Percentiles rank a stretch among this genome's conserved stretches.
phyloP scores from a whole-genome alignment of 2,113 vertebrate genomes.

The Merops nubicus region DNA sequence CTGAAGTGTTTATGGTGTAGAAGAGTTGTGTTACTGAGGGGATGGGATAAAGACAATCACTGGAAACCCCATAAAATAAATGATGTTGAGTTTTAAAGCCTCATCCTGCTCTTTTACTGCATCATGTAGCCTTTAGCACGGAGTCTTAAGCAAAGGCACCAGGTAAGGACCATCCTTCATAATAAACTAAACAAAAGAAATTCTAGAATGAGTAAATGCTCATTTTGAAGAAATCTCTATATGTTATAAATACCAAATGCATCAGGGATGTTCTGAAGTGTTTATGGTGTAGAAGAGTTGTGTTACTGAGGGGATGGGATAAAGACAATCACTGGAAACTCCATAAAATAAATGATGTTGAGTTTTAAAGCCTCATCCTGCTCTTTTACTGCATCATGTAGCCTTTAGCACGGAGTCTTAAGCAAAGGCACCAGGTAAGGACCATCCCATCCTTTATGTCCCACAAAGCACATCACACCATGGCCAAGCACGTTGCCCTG shows the following conservation, averaged over 20 bases:
- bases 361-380: background rate
- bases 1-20: background rate
- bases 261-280: background rate
- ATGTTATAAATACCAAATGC: background rate
- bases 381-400: background rate
- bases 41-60: background rate
- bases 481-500: background rate
- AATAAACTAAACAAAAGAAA: no score
- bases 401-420: background rate
- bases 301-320: background rate
- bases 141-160: background rate
- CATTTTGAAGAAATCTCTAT: background rate
- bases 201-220: background rate
- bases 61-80: conserved; percentile 37
- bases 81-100: background rate
- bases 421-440: background rate
- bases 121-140: background rate
- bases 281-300: background rate
- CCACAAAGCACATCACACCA: background rate
- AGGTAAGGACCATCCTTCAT: background rate
- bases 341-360: background rate
- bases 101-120: background rate
- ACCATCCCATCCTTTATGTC: background rate
- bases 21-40: background rate
- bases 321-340: conserved; percentile 29